These are phyloP conservation scores for Spisula solida DNA, from an alignment of 2,888 invertebrate species.

Conservation along the genomic window DNA sequence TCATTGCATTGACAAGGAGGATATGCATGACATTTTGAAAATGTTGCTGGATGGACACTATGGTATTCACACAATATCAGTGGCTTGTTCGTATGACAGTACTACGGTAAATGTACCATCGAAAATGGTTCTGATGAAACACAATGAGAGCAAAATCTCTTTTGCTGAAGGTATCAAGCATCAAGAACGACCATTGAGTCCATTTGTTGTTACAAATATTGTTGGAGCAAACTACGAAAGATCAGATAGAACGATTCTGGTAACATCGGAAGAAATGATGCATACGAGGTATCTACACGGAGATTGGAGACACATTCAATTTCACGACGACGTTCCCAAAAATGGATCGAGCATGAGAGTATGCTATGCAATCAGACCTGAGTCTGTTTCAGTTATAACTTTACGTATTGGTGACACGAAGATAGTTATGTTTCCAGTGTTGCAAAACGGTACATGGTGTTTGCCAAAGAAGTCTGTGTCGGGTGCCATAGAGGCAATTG, in stretches of 20 bases:
- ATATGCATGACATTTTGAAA: slow-evolving; percentile 18
- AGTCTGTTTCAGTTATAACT: slow-evolving; percentile 22
- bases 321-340: slow-evolving; percentile 8
- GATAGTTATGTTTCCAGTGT: slow-evolving; percentile 2
- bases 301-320: slow-evolving; percentile 5
- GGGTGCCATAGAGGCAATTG: slow-evolving; percentile 9
- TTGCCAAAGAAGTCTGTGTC: not conserved
- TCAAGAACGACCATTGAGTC: slow-evolving; percentile 38
- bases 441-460: not conserved
- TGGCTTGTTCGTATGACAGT: slow-evolving; percentile 11
- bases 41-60: not conserved
- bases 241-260: not conserved
- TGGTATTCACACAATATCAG: not conserved
- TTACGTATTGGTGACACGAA: not conserved
- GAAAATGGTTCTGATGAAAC: slow-evolving; percentile 34
- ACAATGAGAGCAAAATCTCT: not conserved
- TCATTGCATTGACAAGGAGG: not conserved
- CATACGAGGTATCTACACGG: slow-evolving; percentile 34
- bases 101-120: slow-evolving; percentile 19
- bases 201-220: slow-evolving; percentile 3
- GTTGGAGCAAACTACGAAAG: slow-evolving; percentile 30
- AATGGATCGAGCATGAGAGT: not conserved
- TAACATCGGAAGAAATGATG: not conserved
- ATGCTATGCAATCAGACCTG: slow-evolving; percentile 30
- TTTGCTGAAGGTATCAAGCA: slow-evolving; percentile 35